Evolutionary conservation across 2,888 invertebrate genomes (phyloP).

Genomic region (Synergus umbraculus): DNA sequence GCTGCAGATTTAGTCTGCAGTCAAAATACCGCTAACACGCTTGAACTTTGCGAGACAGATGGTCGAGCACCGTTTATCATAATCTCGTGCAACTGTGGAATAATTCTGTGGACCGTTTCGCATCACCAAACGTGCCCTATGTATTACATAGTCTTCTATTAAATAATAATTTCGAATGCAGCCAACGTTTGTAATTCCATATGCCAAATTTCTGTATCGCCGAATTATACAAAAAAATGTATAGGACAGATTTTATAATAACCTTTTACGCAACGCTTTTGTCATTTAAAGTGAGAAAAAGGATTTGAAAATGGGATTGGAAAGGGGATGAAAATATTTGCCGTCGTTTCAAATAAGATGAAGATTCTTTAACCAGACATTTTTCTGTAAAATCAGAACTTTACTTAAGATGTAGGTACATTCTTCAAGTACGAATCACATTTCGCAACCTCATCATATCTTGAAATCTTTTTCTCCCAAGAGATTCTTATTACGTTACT

Average conservation of each 20-base stretch:
- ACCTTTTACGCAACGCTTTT: not conserved
- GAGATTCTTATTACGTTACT: slow-evolving; percentile 25
- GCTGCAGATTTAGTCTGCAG: slow-evolving; percentile 23
- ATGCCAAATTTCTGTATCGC: not conserved
- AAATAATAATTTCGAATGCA: slow-evolving; percentile 21
- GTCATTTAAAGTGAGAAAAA: not conserved
- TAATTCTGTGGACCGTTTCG: slow-evolving; percentile 29
- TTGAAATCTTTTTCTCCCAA: slow-evolving; percentile 31
- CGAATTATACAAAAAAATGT: not conserved
- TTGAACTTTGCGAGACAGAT: slow-evolving; percentile 39
- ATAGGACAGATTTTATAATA: not conserved
- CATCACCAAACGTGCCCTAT: slow-evolving; percentile 30
- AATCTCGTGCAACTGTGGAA: slow-evolving; percentile 39
- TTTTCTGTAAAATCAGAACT: slow-evolving; percentile 19
- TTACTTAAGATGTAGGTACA: slow-evolving; percentile 20
- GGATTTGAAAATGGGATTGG: no score
- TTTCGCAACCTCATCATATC: slow-evolving; percentile 27
- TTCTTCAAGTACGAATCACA: not conserved
- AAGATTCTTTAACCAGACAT: not conserved
- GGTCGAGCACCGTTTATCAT: slow-evolving; percentile 40
- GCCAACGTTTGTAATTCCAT: not conserved
- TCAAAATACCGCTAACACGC: slow-evolving; percentile 39
- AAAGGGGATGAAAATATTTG: not conserved
- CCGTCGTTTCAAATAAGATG: not conserved
- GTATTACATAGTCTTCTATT: slow-evolving; percentile 30